Evolutionary conservation across 2,113 vertebrate species (phyloP).

Genomic region (Cranoglanis bouderius): DNA sequence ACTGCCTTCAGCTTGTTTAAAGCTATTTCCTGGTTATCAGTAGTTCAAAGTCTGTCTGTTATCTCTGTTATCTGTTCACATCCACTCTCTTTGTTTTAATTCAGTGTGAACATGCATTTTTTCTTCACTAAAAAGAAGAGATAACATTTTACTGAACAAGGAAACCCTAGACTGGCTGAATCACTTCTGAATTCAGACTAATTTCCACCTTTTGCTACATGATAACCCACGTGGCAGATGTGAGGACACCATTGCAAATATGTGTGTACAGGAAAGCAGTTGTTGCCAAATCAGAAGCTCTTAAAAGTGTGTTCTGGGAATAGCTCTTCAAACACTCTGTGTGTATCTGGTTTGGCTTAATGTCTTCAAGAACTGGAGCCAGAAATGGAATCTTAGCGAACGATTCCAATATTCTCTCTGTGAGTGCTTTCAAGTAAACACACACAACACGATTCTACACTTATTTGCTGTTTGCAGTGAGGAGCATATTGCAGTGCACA

Average conservation of each 20-base stretch:
- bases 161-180: neutral
- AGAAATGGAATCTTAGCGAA: slow-evolving; percentile 12
- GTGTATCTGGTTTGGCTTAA: neutral
- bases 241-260: neutral
- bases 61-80: neutral
- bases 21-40: neutral
- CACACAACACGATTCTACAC: slow-evolving; percentile 33
- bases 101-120: neutral
- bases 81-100: neutral
- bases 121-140: neutral
- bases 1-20: neutral
- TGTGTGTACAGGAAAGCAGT: neutral
- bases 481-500: slow-evolving; percentile 38
- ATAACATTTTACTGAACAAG: neutral
- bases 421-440: slow-evolving; percentile 45
- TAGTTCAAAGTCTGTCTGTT: neutral
- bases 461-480: slow-evolving; percentile 40
- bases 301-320: neutral
- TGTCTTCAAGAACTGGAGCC: neutral
- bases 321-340: slow-evolving; percentile 1
- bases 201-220: neutral
- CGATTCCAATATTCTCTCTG: slow-evolving; percentile 27
- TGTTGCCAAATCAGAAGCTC: neutral
- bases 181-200: neutral
- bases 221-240: too few relatives aligned